Base-by-base conservation (phyloP, 2,113 vertebrate species). In the Chlorocebus sabaeus region DNA sequence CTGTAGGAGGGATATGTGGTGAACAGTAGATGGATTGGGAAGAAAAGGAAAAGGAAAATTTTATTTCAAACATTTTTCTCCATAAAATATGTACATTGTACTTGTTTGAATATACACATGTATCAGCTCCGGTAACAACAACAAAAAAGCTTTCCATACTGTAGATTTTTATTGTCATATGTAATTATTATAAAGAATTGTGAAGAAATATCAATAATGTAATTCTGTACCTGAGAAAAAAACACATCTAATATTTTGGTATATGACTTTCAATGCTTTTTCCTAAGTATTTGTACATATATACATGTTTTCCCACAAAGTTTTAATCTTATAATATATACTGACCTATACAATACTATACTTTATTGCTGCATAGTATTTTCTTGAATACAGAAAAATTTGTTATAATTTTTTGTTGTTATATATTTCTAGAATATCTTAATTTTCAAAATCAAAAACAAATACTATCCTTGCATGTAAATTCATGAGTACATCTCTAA, bases 171-270 rank as follows among this genome's bases (percentile, higher is more conserved):
- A 81, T 91, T 93, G 57, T 95, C 81, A 92, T 8, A 94, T 86
- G 94, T 87, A 93, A 96, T 98, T 98, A 98, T 98, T 98, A 97
- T 43, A 96, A 95, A 90, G 38, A 96, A 96, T 97, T 97, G 83
- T 20, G 95, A 95, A 98, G 72, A 97, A 98, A 97, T 98, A 96
- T 96, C 89, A 98, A 89, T 78, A 96, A 98, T 96, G 6, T 52
- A 75, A 81, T 72, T 73, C 18, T 85, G 55, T 22, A 22, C 8
- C 23, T 85, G 52, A 84, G 57, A 91, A 86, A 78, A 27, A 90
- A 93, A 92, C 85, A 22, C 6, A n/a, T 6, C 68, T 57, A 82
- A 84, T 2, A 27, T 84, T 52, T 86, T 67, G 25, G 3, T 82
- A 68, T 40, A 38, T 55, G 5, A 70, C 45, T 86, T 84, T 40